A percentile compares a stretch with the other conserved stretches of the same genome.
Conservation (phyloP, 2,888 invertebrate species). For the Ferdinandea cuprea region DNA sequence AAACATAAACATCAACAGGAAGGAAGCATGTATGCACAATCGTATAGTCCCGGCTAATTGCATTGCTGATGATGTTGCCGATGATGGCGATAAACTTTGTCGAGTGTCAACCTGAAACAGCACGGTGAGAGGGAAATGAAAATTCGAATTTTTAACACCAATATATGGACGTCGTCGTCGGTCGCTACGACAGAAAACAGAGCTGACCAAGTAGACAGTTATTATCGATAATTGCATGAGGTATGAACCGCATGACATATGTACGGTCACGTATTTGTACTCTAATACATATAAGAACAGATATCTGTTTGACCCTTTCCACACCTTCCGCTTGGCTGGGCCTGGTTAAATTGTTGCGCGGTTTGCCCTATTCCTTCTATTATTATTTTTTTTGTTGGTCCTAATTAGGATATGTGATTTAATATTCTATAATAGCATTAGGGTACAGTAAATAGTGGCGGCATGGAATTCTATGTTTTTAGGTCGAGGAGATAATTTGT, state of each 20-base stretch:
- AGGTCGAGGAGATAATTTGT: slow-evolving; percentile 38
- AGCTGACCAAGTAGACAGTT: slow-evolving; percentile 30
- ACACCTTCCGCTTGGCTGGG: slow-evolving; percentile 56
- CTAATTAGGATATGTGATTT: slow-evolving; percentile 69
- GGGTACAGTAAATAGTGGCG: slow-evolving; percentile 14
- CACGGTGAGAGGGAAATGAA: neutral
- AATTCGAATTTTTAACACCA: slow-evolving; percentile 68
- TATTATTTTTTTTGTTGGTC: slow-evolving; percentile 36
- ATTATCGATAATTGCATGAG: slow-evolving; percentile 71
- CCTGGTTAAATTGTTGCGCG: slow-evolving; percentile 65
- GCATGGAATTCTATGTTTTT: slow-evolving; percentile 29
- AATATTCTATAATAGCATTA: slow-evolving; percentile 58
- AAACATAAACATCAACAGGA: slow-evolving; percentile 61
- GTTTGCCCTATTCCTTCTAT: neutral
- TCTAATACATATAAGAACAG: slow-evolving; percentile 15
- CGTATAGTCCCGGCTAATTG: slow-evolving; percentile 56
- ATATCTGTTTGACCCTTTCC: slow-evolving; percentile 67
- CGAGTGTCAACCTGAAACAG: slow-evolving; percentile 13
- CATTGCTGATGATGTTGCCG: slow-evolving; percentile 62
- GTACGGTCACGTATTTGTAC: slow-evolving; percentile 4
- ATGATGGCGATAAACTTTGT: slow-evolving; percentile 59
- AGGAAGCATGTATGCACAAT: slow-evolving; percentile 63
- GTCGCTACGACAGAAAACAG: no score
- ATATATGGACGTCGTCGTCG: slow-evolving; percentile 42
- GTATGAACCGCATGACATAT: slow-evolving; percentile 55